Conservation (phyloP, 2,113 vertebrate species). For the Burhinus oedicnemus region DNA sequence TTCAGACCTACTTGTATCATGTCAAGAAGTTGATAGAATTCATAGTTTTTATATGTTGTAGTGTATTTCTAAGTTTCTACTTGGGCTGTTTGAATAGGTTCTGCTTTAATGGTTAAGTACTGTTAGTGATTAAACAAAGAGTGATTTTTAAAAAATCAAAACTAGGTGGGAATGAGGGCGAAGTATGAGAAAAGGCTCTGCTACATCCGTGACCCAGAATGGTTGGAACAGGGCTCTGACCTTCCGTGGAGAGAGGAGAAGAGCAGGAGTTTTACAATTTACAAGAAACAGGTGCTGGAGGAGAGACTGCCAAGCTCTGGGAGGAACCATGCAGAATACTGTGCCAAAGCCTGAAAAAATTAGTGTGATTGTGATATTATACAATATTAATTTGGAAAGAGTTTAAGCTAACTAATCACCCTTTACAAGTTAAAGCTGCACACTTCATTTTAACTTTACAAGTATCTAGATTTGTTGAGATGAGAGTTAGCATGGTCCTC, state of each 20-base stretch:
- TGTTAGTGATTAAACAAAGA: background rate
- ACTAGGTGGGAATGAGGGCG: background rate
- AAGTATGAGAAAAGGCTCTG: background rate
- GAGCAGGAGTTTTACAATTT: background rate
- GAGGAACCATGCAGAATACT: background rate
- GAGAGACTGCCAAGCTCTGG: background rate
- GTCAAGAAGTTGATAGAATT: background rate
- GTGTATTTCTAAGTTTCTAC: background rate
- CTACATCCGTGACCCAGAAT: accelerated
- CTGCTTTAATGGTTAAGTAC: background rate
- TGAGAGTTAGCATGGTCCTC: background rate
- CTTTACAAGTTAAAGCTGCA: background rate
- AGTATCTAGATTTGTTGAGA: background rate
- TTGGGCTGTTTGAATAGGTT: background rate
- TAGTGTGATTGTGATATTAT: background rate
- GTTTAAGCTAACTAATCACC: background rate
- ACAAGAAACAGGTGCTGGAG: background rate
- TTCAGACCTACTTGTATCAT: background rate
- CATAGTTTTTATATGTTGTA: background rate
- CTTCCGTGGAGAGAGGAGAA: background rate
- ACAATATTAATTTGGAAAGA: background rate
- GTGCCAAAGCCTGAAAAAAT: background rate
- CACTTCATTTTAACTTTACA: background rate
- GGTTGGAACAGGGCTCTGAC: background rate
- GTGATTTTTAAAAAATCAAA: background rate